phyloP scores from a whole-genome alignment of 2,888 invertebrate species.

The Malachius bipustulatus region DNA sequence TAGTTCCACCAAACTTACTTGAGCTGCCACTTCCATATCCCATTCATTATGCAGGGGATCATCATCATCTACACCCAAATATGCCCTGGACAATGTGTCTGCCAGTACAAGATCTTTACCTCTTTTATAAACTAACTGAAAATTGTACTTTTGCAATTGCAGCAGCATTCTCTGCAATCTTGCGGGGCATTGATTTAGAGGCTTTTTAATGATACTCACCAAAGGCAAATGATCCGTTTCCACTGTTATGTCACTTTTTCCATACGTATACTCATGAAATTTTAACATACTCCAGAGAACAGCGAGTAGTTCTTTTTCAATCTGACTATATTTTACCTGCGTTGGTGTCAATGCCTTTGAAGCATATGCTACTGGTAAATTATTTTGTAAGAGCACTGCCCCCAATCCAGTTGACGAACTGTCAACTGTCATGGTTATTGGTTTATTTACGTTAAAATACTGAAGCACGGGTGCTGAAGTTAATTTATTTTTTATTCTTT shows the following conservation, averaged over 20 bases:
- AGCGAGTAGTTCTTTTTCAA: conserved; percentile 32
- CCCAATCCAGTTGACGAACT: conserved; percentile 27
- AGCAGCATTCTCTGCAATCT: conserved; percentile 17
- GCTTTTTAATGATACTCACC: conserved; percentile 24
- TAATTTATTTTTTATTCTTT: conserved; percentile 23
- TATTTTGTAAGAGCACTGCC: conserved; percentile 24
- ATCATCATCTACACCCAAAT: conserved; percentile 5
- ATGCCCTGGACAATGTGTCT: conserved; percentile 14
- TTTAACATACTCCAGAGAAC: conserved; percentile 19
- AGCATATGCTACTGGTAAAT: conserved; percentile 25
- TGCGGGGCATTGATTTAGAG: conserved; percentile 11
- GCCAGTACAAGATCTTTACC: conserved; percentile 17
- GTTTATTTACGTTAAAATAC: conserved; percentile 23
- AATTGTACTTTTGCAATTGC: conserved; percentile 14
- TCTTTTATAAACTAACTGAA: conserved; percentile 15
- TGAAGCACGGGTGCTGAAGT: conserved; percentile 23
- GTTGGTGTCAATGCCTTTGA: conserved; percentile 24
- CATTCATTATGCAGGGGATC: conserved; percentile 11
- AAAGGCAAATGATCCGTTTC: too few relatives aligned
- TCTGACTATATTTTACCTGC: conserved; percentile 27
- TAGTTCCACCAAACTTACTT: conserved; percentile 11
- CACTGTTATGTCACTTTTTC: conserved; percentile 29
- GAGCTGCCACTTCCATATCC: conserved; percentile 12
- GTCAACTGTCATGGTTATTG: conserved; percentile 23
- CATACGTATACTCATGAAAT: conserved; percentile 27